Conservation (phyloP, 2,113 vertebrate genomes). For the Chinchilla lanigera region DNA sequence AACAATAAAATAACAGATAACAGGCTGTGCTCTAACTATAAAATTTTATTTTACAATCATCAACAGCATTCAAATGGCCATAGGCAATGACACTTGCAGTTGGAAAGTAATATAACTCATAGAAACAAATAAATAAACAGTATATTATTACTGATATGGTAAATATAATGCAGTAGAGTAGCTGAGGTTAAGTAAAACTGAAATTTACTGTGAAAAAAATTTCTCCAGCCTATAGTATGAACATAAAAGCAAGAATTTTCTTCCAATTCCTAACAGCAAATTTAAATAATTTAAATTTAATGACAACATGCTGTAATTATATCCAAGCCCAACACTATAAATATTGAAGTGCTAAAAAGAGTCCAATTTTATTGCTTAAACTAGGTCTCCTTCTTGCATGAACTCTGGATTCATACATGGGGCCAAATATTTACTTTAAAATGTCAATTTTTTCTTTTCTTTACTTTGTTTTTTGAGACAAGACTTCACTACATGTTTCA, state of each 20-base stretch:
- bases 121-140: conserved; percentile 11
- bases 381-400: background rate
- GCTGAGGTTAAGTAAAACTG: background rate
- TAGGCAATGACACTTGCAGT: background rate
- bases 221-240: background rate
- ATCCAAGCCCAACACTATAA: background rate
- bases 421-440: background rate
- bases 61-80: conserved; percentile 3
- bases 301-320: background rate
- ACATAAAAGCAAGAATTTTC: background rate
- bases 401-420: background rate
- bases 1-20: conserved; percentile 68
- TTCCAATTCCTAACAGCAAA: background rate
- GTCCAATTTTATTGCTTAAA: conserved; percentile 11
- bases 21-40: conserved; percentile 56
- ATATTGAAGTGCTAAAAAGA: background rate
- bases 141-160: background rate
- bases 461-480: background rate
- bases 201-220: background rate
- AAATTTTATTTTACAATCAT: conserved; percentile 52
- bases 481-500: too few relatives aligned
- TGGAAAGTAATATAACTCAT: conserved; percentile 26
- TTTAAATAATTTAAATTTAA: background rate
- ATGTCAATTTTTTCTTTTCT: background rate
- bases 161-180: background rate